Percentiles rank a stretch among this genome's conserved stretches.
phyloP scores from a whole-genome alignment of 2,797 vertebrate species.

The Morelia viridis region DNA sequence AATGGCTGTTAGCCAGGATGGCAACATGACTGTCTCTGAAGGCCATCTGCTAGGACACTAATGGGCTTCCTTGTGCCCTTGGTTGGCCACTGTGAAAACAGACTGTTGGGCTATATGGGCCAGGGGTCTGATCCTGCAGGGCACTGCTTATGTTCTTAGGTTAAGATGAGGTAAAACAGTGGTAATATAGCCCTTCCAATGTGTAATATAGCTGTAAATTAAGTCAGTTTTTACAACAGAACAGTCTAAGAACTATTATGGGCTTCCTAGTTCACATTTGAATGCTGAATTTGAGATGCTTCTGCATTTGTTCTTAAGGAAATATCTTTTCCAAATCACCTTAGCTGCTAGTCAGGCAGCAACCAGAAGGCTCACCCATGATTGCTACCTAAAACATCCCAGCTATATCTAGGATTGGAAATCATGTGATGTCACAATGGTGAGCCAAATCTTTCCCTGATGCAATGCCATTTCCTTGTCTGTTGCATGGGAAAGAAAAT shows the following conservation, averaged over 20 bases:
- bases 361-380: background rate
- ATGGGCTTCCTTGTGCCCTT: no score
- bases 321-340: background rate
- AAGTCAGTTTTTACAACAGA: background rate
- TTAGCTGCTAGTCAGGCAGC: background rate
- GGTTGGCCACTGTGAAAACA: no score
- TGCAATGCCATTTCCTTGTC: background rate
- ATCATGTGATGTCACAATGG: background rate
- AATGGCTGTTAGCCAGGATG: no score
- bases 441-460: no score
- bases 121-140: no score
- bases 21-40: no score
- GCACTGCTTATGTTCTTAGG: no score
- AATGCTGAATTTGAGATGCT: background rate
- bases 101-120: no score
- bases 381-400: background rate
- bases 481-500: background rate
- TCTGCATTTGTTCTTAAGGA: background rate
- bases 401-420: background rate
- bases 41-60: no score
- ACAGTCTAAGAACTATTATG: background rate
- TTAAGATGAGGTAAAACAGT: background rate
- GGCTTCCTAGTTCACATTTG: background rate
- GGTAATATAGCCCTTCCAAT: conserved; percentile 31
- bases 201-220: background rate